Evolutionary conservation across 2,888 invertebrate species (phyloP).

Genomic region (Masnerella sp.): DNA sequence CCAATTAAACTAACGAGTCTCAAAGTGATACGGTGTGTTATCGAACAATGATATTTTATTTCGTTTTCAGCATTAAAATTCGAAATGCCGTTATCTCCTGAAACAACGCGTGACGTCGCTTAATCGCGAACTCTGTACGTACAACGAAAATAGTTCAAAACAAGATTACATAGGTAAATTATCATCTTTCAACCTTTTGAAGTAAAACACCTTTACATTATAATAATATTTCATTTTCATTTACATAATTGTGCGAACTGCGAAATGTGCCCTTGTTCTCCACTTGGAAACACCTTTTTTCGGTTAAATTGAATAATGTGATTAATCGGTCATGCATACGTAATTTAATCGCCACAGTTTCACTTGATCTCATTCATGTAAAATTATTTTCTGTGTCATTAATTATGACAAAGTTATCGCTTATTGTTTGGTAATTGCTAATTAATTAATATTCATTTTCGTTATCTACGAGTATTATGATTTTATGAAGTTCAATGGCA

Average conservation of each 20-base stretch:
- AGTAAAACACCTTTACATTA: slow-evolving; percentile 15
- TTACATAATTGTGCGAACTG: slow-evolving; percentile 14
- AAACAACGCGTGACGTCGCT: slow-evolving; percentile 3
- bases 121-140: slow-evolving; percentile 7
- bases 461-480: no score
- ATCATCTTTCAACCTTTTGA: slow-evolving; percentile 10
- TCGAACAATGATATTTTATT: no score
- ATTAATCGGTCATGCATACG: neutral
- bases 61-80: neutral
- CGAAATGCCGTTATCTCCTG: neutral
- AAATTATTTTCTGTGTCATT: no score
- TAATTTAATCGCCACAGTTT: neutral
- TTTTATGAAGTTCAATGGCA: no score
- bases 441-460: no score
- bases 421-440: no score
- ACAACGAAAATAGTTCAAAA: slow-evolving; percentile 27
- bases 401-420: no score
- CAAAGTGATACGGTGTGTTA: no score
- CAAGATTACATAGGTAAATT: slow-evolving; percentile 32
- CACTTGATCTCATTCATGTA: neutral
- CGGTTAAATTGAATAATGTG: neutral
- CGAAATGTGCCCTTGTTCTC: slow-evolving; percentile 7
- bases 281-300: neutral
- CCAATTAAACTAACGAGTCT: no score
- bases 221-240: slow-evolving; percentile 28